Base-by-base conservation (phyloP, 2,797 vertebrate species). In the Pipistrellus kuhlii region DNA sequence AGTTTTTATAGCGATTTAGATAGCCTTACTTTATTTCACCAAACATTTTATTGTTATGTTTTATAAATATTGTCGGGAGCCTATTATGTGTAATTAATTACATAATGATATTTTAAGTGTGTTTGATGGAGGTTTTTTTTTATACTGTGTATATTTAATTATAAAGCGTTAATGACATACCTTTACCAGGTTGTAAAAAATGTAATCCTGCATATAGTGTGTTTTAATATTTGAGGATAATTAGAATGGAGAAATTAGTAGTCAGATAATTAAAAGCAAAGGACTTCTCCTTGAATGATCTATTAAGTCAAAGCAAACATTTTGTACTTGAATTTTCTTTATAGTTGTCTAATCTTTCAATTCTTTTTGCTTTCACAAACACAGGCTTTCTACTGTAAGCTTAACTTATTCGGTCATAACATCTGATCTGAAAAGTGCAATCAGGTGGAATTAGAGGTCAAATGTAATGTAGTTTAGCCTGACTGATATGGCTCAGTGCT, bases 401-500 rank as follows among this genome's bases (percentile, higher is more conserved):
- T 88, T 95, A 83, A 95, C 91, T 14, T 27, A 96, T 96, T 96
- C 88, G 85, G 93, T 85, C 77, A 96, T 95, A 97, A 96, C 57
- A 87, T 94, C 84, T 95, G 95, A 93, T 90, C 30, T 96, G 88
- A 97, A 95, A 88, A 66, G 41, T 92, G 64, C 80, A 96, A 92
- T 97, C 88, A 94, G 32, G 46, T 94, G 64, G 89, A 97, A 97
- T 84, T 97, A 77, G 93, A 96, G 72, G 95, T 97, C 95, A 97
- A 84, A 86, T 88, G 89, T 75, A 97, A 97, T 94, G 82, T 17
- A 90, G 83, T 62, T 62, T 62, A 62, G 57, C 25, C 57, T 62
- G 57, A 62, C 57, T 6, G 5, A 30, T 12, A 5, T 62, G 57
- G 27, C 25, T 62, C 25, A 62, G 25, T 62, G 57, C 12, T 30